Evolutionary conservation across 2,113 vertebrate genomes (phyloP).

Genomic region (Embiotoca jacksoni): DNA sequence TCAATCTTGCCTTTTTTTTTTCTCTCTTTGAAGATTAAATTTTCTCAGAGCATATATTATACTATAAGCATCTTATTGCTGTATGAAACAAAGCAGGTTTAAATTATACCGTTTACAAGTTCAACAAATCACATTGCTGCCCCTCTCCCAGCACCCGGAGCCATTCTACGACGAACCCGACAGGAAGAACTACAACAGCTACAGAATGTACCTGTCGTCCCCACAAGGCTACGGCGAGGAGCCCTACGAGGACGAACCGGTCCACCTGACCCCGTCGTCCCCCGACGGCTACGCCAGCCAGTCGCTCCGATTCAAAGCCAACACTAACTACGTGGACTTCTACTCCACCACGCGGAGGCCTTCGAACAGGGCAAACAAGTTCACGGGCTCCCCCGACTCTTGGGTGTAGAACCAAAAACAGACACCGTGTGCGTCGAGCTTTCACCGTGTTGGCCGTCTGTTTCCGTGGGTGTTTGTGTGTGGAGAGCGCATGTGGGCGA

Average conservation of each 20-base stretch:
- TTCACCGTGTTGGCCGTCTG: neutral
- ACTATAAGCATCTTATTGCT: too few relatives aligned
- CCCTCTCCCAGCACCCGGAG: conserved; percentile 88
- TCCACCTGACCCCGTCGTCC: conserved; percentile 86
- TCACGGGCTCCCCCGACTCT: conserved; percentile 97
- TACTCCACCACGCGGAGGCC: conserved; percentile 96
- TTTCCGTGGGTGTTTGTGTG: conserved; percentile 38
- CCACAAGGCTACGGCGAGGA: conserved; percentile 95
- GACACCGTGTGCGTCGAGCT: neutral
- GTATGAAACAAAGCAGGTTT: too few relatives aligned
- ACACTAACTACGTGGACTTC: conserved; percentile 99
- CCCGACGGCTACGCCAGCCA: conserved; percentile 88
- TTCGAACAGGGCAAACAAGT: conserved; percentile 94
- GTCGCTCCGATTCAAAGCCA: conserved; percentile 90
- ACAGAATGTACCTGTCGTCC: conserved; percentile 94
- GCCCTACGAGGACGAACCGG: conserved; percentile 91
- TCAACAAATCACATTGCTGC: neutral
- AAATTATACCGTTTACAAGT: too few relatives aligned
- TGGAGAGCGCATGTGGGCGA: conserved; percentile 48
- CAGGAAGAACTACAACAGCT: conserved; percentile 94
- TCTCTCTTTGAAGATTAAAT: too few relatives aligned
- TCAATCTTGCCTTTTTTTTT: too few relatives aligned
- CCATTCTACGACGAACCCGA: conserved; percentile 93
- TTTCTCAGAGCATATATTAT: too few relatives aligned
- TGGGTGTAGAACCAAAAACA: conserved; percentile 89